Conservation (phyloP, 2,113 vertebrate species). For the Cranoglanis bouderius region DNA sequence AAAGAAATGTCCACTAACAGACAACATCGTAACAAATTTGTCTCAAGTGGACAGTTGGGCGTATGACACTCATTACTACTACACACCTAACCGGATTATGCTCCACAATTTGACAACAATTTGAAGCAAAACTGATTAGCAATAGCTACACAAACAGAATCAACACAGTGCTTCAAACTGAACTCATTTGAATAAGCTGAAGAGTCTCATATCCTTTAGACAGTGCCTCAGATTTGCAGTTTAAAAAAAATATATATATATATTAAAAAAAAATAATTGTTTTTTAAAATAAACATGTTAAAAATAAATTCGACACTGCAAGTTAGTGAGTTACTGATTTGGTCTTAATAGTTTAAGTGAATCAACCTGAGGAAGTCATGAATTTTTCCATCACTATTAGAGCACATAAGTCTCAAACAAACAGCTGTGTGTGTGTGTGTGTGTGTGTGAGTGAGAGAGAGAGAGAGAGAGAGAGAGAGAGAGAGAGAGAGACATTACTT, state of each 20-base stretch:
- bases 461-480: background rate
- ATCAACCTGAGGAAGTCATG: background rate
- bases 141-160: background rate
- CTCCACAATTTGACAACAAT: background rate
- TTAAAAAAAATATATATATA: too few species aligned
- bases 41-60: background rate
- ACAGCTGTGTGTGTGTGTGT: background rate
- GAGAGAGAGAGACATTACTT: slow-evolving; percentile 27
- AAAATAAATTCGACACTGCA: background rate
- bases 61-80: background rate
- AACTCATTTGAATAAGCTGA: background rate
- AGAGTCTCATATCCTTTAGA: background rate
- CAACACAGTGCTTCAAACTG: background rate
- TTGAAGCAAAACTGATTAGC: background rate
- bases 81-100: background rate
- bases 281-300: too few species aligned
- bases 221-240: background rate
- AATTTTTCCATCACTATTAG: background rate
- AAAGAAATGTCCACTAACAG: background rate
- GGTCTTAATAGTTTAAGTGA: background rate
- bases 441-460: background rate
- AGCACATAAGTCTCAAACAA: background rate
- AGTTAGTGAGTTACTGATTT: background rate
- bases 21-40: background rate
- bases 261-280: too few species aligned